phyloP scores from a whole-genome alignment of 2,113 vertebrate genomes.

The Anhinga rufa region DNA sequence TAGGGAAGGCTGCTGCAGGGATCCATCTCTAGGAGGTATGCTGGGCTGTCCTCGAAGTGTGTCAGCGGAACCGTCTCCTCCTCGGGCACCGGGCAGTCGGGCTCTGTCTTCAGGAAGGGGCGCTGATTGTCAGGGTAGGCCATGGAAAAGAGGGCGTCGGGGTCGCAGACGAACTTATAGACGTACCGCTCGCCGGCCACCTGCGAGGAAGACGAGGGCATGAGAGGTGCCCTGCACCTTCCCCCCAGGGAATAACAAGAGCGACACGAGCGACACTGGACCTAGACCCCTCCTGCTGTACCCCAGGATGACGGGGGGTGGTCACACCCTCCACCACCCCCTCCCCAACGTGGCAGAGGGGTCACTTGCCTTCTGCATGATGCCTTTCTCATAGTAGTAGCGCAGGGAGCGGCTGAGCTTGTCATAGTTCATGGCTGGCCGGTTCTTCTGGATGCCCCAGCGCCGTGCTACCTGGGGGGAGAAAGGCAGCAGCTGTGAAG shows the following conservation, averaged over 20 bases:
- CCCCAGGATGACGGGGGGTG: accelerated
- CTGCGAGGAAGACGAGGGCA: slow-evolving; percentile 18
- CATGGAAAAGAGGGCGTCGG: slow-evolving; percentile 95
- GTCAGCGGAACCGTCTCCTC: slow-evolving; percentile 90
- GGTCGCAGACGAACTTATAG: slow-evolving; percentile 97
- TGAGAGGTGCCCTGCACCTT: neutral
- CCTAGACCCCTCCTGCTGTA: neutral
- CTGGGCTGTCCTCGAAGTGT: slow-evolving; percentile 85
- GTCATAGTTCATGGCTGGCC: slow-evolving; percentile 98
- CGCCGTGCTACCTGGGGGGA: slow-evolving; percentile 86
- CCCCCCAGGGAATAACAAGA: no score
- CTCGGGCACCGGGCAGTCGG: slow-evolving; percentile 77
- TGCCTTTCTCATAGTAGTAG: slow-evolving; percentile 98
- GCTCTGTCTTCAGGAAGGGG: slow-evolving; percentile 89
- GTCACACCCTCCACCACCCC: no score
- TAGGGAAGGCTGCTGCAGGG: slow-evolving; percentile 84
- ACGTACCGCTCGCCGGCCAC: slow-evolving; percentile 94
- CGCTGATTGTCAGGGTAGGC: slow-evolving; percentile 96
- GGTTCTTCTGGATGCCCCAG: slow-evolving; percentile 97
- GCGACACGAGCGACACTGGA: accelerated
- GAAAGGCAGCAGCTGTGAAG: neutral
- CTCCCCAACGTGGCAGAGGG: accelerated
- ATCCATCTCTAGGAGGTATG: slow-evolving; percentile 87
- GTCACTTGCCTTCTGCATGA: slow-evolving; percentile 93
- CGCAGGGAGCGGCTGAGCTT: slow-evolving; percentile 96